phyloP scores from a whole-genome alignment of 2,797 vertebrate species.

The Sparidentex hasta region DNA sequence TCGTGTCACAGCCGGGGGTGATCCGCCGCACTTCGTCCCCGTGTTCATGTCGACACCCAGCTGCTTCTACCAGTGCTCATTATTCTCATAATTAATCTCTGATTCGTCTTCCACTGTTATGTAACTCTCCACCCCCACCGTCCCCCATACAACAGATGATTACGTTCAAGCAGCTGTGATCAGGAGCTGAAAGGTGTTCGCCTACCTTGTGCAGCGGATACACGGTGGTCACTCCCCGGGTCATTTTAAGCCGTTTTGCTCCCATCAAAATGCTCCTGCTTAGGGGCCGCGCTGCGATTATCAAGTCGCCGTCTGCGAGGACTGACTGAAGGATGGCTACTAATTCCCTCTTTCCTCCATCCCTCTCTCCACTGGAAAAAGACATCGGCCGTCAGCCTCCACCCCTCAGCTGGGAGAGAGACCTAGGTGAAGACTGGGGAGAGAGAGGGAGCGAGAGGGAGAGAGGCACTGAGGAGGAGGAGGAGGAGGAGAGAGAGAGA shows the following conservation, averaged over 20 bases:
- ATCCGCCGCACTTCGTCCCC: not conserved
- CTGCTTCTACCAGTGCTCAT: not conserved
- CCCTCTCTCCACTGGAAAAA: slow-evolving; percentile 55
- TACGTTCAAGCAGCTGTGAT: slow-evolving; percentile 45
- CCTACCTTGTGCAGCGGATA: slow-evolving; percentile 73
- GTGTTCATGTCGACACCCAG: too few species aligned
- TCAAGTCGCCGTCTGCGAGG: slow-evolving; percentile 26
- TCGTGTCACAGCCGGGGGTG: not conserved
- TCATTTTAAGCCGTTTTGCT: slow-evolving; percentile 50
- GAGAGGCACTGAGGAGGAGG: not conserved
- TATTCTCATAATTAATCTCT: slow-evolving; percentile 50
- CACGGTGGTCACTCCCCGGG: slow-evolving; percentile 25
- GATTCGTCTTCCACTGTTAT: slow-evolving; percentile 60
- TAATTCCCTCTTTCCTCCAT: slow-evolving; percentile 70
- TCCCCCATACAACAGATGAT: slow-evolving; percentile 49
- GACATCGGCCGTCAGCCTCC: slow-evolving; percentile 70
- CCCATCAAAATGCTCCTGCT: slow-evolving; percentile 31
- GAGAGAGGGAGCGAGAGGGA: slow-evolving; percentile 41
- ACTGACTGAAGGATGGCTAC: slow-evolving; percentile 42
- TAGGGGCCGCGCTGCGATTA: slow-evolving; percentile 10
- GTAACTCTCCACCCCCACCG: slow-evolving; percentile 67
- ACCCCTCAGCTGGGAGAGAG: slow-evolving; percentile 69
- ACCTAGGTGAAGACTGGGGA: slow-evolving; percentile 20
- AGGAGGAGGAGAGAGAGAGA: not conserved
- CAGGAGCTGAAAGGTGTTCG: not conserved